phyloP scores from a whole-genome alignment of 2,888 invertebrate genomes.

The Eupithecia centaureata region DNA sequence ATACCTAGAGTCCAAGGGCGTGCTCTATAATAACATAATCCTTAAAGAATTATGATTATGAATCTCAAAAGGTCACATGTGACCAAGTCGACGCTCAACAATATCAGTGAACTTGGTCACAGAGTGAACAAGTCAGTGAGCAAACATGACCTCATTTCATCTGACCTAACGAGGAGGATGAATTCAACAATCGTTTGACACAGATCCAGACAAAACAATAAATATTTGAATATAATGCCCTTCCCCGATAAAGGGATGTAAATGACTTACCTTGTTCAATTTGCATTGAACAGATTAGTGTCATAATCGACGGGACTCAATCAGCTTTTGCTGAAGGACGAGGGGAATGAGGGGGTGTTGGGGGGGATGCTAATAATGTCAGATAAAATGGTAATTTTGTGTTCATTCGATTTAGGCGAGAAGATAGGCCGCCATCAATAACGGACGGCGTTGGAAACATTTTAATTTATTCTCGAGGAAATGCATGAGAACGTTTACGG shows the following conservation, averaged over 20 bases:
- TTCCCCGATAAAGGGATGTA: conserved; percentile 80
- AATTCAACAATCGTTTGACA: conserved; percentile 47
- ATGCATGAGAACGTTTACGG: conserved; percentile 46
- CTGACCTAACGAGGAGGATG: conserved; percentile 43
- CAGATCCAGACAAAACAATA: conserved; percentile 63
- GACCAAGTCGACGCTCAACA: too few species aligned
- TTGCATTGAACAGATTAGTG: conserved; percentile 84
- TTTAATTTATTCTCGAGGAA: conserved; percentile 45
- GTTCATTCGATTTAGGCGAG: conserved; percentile 78
- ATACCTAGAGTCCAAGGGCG: too few species aligned
- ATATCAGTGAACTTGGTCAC: too few species aligned
- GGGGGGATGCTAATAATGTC: conserved; percentile 72
- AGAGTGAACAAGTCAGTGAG: too few species aligned
- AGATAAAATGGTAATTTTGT: conserved; percentile 84
- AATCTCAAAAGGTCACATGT: too few species aligned
- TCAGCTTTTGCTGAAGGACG: conserved; percentile 76
- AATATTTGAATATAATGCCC: conserved; percentile 79
- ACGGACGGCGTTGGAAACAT: conserved; percentile 38
- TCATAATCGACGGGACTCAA: conserved; percentile 83
- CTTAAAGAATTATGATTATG: too few species aligned
- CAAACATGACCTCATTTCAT: conserved; percentile 34
- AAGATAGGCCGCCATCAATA: conserved; percentile 60
- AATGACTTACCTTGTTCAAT: conserved; percentile 80
- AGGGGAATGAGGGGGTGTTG: conserved; percentile 45
- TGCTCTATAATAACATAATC: too few species aligned